phyloP scores from a whole-genome alignment of 2,888 invertebrate genomes.

The Cosmia pyralina region DNA sequence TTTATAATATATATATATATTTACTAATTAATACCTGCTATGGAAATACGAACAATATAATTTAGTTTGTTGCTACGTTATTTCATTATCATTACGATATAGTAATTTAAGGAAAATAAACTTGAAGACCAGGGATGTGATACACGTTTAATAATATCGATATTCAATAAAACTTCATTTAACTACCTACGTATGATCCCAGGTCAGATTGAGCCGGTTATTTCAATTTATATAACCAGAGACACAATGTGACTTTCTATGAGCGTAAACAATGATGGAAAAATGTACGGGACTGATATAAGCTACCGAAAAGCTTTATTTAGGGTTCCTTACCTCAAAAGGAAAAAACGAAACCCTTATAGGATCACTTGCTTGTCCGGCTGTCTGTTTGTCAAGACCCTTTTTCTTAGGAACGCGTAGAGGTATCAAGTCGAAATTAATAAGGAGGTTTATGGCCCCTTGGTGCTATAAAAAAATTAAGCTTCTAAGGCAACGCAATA shows the following conservation, averaged over 20 bases:
- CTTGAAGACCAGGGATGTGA: conserved; percentile 1
- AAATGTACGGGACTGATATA: neutral
- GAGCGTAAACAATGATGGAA: neutral
- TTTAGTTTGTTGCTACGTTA: neutral
- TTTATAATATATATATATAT: no score
- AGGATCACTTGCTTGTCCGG: no score
- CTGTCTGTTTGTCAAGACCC: no score
- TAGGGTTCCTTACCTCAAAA: no score
- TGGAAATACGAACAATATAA: no score
- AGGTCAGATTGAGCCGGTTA: neutral
- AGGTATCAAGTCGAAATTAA: no score
- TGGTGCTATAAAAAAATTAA: no score
- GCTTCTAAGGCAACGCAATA: no score
- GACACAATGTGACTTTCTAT: neutral
- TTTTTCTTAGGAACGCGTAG: no score
- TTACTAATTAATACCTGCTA: neutral
- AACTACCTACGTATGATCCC: neutral
- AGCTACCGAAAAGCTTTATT: neutral
- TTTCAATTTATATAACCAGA: neutral
- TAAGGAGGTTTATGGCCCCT: no score
- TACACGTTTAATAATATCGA: conserved; percentile 15
- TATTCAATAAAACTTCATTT: neutral
- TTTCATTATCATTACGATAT: neutral
- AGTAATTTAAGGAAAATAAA: conserved; percentile 24
- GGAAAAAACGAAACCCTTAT: no score